Percentiles rank a stretch among this genome's conserved stretches.
Conservation (phyloP, 2,888 invertebrate genomes). For the Siphonodentalium dalli region DNA sequence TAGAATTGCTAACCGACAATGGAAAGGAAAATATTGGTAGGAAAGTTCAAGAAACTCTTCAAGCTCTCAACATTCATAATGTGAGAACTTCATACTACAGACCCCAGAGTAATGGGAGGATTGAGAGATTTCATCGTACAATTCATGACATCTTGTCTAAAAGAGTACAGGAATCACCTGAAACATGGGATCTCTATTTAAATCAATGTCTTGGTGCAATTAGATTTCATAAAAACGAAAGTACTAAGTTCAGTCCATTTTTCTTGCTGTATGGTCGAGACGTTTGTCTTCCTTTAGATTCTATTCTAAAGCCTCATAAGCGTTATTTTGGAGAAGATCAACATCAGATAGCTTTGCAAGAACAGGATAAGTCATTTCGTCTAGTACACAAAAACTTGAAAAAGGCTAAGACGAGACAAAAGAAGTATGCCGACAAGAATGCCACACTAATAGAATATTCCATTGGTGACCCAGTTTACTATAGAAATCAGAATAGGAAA, state of each 20-base stretch:
- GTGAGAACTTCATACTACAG: slow-evolving; percentile 23
- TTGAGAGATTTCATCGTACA: slow-evolving; percentile 19
- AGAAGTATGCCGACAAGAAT: slow-evolving; percentile 4
- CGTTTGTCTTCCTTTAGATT: slow-evolving; percentile 22
- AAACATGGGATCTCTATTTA: slow-evolving; percentile 22
- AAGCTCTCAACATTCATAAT: slow-evolving; percentile 21
- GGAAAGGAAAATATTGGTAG: slow-evolving; percentile 17
- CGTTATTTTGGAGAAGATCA: slow-evolving; percentile 14
- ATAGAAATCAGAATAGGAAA: no score
- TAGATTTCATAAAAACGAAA: slow-evolving; percentile 14
- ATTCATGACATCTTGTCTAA: slow-evolving; percentile 19
- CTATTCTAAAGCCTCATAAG: slow-evolving; percentile 12
- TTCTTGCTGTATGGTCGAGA: slow-evolving; percentile 21
- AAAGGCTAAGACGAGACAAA: slow-evolving; percentile 8
- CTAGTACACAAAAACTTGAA: slow-evolving; percentile 7
- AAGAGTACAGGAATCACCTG: neutral
- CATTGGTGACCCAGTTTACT: no score
- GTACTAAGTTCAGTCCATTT: slow-evolving; percentile 16
- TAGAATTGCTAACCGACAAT: slow-evolving; percentile 17
- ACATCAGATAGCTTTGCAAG: slow-evolving; percentile 8
- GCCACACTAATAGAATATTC: no score
- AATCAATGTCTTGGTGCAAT: slow-evolving; percentile 26
- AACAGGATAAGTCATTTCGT: slow-evolving; percentile 11
- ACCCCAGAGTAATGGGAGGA: slow-evolving; percentile 16
- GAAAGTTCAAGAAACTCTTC: slow-evolving; percentile 3